Percentiles rank a stretch among this genome's conserved stretches.
Evolutionary conservation across 2,797 vertebrate species (phyloP).

Genomic region (Otus scops): DNA sequence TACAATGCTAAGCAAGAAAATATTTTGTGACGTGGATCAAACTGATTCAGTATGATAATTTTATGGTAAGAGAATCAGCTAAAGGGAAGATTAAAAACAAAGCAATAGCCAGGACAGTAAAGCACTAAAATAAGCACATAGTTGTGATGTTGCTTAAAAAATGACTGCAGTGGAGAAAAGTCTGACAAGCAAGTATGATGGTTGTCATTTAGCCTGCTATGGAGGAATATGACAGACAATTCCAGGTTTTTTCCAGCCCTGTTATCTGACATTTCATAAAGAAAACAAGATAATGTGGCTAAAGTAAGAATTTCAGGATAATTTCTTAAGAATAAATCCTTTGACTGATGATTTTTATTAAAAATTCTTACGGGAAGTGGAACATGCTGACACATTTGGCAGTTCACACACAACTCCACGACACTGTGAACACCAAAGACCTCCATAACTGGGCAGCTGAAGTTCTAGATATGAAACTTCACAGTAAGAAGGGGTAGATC

Average conservation of each 20-base stretch:
- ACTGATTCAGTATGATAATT: background rate
- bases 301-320: background rate
- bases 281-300: background rate
- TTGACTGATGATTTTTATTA: background rate
- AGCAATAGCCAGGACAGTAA: background rate
- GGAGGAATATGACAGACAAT: background rate
- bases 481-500: background rate
- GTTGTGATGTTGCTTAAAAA: background rate
- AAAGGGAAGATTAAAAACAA: background rate
- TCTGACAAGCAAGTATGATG: background rate
- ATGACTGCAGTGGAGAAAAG: background rate
- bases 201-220: background rate
- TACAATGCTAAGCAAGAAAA: background rate
- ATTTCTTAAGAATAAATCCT: background rate
- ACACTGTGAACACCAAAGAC: background rate
- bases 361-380: background rate
- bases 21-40: background rate
- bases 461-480: background rate
- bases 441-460: background rate
- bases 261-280: background rate
- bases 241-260: background rate
- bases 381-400: background rate
- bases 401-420: background rate
- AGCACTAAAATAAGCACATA: background rate
- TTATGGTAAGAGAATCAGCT: background rate